A percentile compares a stretch with the other conserved stretches of the same genome.
These are phyloP conservation scores for Setophaga petechia DNA, from an alignment of 2,113 vertebrate genomes.

Conservation along the genomic window DNA sequence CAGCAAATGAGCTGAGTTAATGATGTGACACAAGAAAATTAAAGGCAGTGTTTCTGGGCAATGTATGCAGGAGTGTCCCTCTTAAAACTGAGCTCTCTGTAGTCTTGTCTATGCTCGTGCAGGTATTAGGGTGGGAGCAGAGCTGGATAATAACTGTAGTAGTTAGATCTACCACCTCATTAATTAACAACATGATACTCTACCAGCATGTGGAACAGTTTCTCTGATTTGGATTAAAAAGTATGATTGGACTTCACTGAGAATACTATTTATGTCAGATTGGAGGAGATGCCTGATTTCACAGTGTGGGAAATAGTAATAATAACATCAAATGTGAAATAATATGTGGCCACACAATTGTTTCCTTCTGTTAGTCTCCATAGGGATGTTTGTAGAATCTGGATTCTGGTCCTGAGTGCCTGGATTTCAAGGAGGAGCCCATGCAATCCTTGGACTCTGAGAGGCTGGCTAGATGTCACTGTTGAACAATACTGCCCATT, in stretches of 20 bases:
- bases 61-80: not conserved
- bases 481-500: not conserved
- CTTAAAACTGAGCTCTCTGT: not conserved
- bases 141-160: not conserved
- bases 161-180: not conserved
- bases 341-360: not conserved
- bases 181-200: not conserved
- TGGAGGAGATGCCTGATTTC: not conserved
- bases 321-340: not conserved
- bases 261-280: not conserved
- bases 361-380: not conserved
- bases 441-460: not conserved
- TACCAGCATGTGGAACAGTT: not conserved
- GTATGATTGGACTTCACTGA: not conserved
- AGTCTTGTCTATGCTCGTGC: not conserved
- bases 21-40: not conserved
- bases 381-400: not conserved
- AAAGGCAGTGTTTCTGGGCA: not conserved
- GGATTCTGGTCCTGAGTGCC: not conserved
- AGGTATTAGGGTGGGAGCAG: not conserved
- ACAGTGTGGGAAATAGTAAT: not conserved
- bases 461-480: not conserved
- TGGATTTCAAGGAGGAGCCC: not conserved
- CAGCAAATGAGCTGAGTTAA: conserved; percentile 5
- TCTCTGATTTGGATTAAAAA: not conserved